phyloP scores from a whole-genome alignment of 2,113 vertebrate genomes.

The Misgurnus mizolepis region DNA sequence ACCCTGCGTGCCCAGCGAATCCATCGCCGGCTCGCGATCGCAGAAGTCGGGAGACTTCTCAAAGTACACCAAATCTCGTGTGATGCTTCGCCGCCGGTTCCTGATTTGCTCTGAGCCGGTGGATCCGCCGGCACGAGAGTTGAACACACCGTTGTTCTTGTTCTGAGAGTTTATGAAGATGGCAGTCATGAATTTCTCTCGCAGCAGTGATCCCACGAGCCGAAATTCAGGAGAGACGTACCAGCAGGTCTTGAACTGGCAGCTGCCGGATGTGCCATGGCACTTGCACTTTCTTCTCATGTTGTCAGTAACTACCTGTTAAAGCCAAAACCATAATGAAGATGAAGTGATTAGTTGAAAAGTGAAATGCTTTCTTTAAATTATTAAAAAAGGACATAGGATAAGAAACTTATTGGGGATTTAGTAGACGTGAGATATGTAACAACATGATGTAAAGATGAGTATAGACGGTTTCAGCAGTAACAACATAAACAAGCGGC shows the following conservation, averaged over 20 bases:
- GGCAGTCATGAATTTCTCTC: slow-evolving; percentile 82
- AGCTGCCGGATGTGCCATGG: slow-evolving; percentile 91
- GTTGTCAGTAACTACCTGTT: slow-evolving; percentile 87
- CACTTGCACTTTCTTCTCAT: slow-evolving; percentile 91
- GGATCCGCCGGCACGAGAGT: slow-evolving; percentile 68
- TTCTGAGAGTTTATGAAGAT: slow-evolving; percentile 88
- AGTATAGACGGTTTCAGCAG: too few species aligned
- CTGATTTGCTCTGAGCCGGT: slow-evolving; percentile 53
- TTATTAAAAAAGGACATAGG: too few species aligned
- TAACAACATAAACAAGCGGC: too few species aligned
- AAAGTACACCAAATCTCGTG: slow-evolving; percentile 87
- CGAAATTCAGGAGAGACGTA: slow-evolving; percentile 87
- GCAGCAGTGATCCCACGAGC: slow-evolving; percentile 80
- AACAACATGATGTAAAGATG: too few species aligned
- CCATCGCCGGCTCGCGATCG: slow-evolving; percentile 76
- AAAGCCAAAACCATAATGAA: slow-evolving; percentile 40
- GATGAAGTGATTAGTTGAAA: neutral
- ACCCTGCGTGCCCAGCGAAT: slow-evolving; percentile 83
- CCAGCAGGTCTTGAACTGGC: slow-evolving; percentile 94
- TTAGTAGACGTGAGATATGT: too few species aligned
- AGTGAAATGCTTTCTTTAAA: slow-evolving; percentile 16
- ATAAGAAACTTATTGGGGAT: too few species aligned
- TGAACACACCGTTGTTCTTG: slow-evolving; percentile 88
- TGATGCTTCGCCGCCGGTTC: slow-evolving; percentile 73
- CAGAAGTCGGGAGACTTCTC: slow-evolving; percentile 92